Evolutionary conservation across 2,113 vertebrate species (phyloP), one percentile per base, ranked within the genome.

Genomic region (Otocyon megalotis): DNA sequence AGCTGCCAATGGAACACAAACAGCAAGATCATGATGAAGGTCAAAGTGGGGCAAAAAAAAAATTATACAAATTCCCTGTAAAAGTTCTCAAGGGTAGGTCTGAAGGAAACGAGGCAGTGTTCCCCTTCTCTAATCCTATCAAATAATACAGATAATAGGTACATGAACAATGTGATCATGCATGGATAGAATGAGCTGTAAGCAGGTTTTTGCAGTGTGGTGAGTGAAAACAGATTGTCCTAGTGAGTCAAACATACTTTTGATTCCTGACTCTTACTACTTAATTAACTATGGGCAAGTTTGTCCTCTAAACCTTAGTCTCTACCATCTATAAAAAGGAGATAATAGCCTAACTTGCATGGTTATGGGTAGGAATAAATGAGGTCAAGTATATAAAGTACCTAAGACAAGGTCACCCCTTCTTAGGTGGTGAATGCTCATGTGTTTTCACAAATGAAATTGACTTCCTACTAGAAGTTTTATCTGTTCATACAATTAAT

Each of bases 1-100:
- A 99, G 94, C 99, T 99, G 98, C 98, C 96, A 95, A 96, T 0
- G 1, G 82, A 98, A 97, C 5, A 74, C 22, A 76, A 79, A 79
- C 65, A 56, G 3, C 50, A 35, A 88, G 54, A 17, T 93, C 6
- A 32, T 1, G 4, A 85, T 43, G 32, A 90, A 96, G 32, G 30
- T 81, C 48, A 92, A 62, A 19, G 56, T 4, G 20, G 24, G 2
- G 1, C 19, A 32, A 82, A 93, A 43, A 43, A 43, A 58, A 69
- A 37, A 10, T 4, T 10, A 80, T 6, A 24, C 14, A 32, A n/a
- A 54, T n/a, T 60, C 12, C 32, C 20, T 82, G 19, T 48, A 24
- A 30, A n/a, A 71, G n/a, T 83, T 95, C 37, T 58, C 28, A 95
- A 30, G 48, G 17, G 15, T 11, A 67, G 58, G 19, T 32, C 0